Base-by-base conservation (phyloP, 2,113 vertebrate species). In the Aramus guarauna region DNA sequence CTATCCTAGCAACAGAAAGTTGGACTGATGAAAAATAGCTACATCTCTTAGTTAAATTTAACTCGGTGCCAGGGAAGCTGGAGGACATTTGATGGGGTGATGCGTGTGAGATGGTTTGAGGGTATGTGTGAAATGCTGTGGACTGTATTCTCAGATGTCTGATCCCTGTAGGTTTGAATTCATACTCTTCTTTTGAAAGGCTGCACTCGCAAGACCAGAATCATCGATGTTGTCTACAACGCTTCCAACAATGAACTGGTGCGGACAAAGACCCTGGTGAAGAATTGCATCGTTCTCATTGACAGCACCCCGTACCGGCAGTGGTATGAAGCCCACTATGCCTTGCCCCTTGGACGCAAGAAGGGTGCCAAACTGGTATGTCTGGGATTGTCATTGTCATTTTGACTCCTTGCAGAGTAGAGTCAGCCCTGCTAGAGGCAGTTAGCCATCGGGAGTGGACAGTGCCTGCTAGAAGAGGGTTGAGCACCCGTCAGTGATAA, bases 241-340 rank as follows among this genome's bases (percentile, higher is more conserved):
- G 99, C 99, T 26, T 99, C 99, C 81, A 99, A 99, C 98, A 99
- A 99, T 0, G 99, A 99, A 92, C 98, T 99, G 97, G 99, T 99
- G 95, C 98, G 99, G 96, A 99, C 99, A 68, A 99, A 99, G 97
- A 99, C 99, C 34, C 97, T 99, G 97, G 99, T 99, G 97, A 99
- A 99, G 98, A 99, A 99, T 94, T 99, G 99, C 96, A 99, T 99
- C 2, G 98, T 99, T 63, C 99, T 99, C 2, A 74, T 99, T 2
- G 99, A 99, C 98, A 99, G 99, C 96, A 98, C 99, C 47, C 99
- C 99, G 0, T 99, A 98, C 98, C 98, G 99, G 71, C 99, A 99
- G 98, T 99, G 99, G 99, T 99, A 99, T 18, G 99, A 99, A 97
- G 98, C 99, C 36, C 99, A 99, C 98, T 99, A 99, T 4, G 98